A percentile compares a stretch with the other conserved stretches of the same genome.
Conservation (phyloP, 2,113 vertebrate genomes). For the Brachirus orientalis region DNA sequence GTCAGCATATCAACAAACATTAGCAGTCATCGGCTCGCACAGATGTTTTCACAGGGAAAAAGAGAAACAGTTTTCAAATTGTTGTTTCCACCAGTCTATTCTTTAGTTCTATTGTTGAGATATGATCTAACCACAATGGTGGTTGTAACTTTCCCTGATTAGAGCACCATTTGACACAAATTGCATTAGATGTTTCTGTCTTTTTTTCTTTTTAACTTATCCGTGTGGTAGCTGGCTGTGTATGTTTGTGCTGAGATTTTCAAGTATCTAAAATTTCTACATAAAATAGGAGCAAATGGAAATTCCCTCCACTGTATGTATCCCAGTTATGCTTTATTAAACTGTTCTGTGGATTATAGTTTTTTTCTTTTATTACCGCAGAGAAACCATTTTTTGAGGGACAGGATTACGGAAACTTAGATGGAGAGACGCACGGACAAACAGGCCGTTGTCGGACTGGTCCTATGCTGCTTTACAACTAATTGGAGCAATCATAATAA, state of each 20-base stretch:
- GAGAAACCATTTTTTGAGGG: not conserved
- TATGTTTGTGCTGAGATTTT: slow-evolving; percentile 15
- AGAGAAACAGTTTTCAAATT: not conserved
- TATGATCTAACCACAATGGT: not conserved
- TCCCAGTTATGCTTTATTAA: not conserved
- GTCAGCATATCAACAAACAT: slow-evolving; percentile 2
- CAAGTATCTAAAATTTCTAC: not conserved
- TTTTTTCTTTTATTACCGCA: not conserved
- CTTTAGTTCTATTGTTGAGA: slow-evolving; percentile 19
- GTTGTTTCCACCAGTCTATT: not conserved
- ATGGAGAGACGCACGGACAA: slow-evolving; percentile 40
- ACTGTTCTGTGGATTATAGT: too few relatives aligned
- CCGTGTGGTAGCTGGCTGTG: not conserved
- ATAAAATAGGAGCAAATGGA: not conserved
- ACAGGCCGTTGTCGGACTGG: slow-evolving; percentile 34
- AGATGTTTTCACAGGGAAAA: slow-evolving; percentile 12
- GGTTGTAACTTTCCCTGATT: not conserved
- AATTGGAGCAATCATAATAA: slow-evolving; percentile 77
- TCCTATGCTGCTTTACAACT: slow-evolving; percentile 57
- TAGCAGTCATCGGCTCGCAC: not conserved
- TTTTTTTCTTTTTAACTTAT: not conserved
- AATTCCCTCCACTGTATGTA: not conserved
- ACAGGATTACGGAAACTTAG: slow-evolving; percentile 17
- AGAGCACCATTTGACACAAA: slow-evolving; percentile 5
- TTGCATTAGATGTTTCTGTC: not conserved